These are phyloP conservation scores for Prionailurus bengalensis DNA, from an alignment of 2,113 vertebrate species.

Conservation along the genomic window DNA sequence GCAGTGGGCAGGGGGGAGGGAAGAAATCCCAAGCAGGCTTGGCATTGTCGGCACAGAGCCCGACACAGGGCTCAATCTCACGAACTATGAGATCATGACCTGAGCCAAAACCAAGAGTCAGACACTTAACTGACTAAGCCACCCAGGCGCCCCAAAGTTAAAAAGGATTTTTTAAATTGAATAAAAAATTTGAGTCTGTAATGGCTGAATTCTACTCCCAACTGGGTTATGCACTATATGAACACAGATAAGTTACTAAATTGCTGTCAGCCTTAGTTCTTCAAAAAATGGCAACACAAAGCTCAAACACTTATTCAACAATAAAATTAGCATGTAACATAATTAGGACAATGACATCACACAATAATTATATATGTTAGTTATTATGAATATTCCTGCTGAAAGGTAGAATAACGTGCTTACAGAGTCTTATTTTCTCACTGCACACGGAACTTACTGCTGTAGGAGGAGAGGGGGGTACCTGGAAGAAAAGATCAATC, in stretches of 20 bases:
- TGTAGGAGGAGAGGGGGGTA: fast-evolving
- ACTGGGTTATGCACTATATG: neutral
- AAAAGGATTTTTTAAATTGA: neutral
- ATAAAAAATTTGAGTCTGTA: neutral
- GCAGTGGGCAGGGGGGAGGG: too few species aligned
- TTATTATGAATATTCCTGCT: neutral
- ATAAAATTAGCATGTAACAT: conserved; percentile 19
- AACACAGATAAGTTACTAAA: neutral
- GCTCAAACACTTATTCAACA: neutral
- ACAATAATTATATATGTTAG: neutral
- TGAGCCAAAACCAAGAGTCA: too few species aligned
- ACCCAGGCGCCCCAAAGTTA: neutral
- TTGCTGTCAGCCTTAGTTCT: conserved; percentile 17
- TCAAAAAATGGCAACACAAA: conserved; percentile 3
- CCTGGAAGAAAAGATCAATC: neutral
- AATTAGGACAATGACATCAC: neutral
- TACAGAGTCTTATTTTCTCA: neutral
- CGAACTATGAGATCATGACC: too few species aligned
- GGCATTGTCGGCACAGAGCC: too few species aligned
- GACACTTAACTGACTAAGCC: too few species aligned
- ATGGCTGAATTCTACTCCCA: neutral
- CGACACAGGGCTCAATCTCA: too few species aligned
- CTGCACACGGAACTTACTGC: neutral
- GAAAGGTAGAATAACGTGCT: neutral
- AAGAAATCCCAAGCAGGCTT: too few species aligned